phyloP scores from a whole-genome alignment of 2,797 vertebrate species.

The Scolopax rusticola region DNA sequence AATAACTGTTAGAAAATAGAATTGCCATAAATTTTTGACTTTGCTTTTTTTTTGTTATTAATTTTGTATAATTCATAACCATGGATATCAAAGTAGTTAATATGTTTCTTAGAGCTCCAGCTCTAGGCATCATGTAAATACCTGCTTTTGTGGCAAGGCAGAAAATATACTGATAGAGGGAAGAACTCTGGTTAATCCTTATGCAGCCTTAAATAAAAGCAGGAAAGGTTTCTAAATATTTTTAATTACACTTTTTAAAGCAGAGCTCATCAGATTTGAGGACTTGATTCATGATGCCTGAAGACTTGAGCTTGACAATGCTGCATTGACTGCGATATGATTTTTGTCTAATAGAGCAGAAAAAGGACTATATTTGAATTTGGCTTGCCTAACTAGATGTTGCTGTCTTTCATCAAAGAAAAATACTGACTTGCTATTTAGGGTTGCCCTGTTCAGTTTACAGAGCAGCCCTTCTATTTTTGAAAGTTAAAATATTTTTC shows the following conservation, averaged over 20 bases:
- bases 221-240: not conserved
- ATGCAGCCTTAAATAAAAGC: not conserved
- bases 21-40: not conserved
- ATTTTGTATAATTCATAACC: not conserved
- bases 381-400: not conserved
- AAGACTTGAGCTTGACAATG: not conserved
- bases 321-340: not conserved
- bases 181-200: not conserved
- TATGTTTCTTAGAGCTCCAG: not conserved
- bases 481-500: constrained; percentile 41
- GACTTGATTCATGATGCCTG: not conserved
- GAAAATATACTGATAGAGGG: not conserved
- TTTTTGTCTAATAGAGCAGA: not conserved
- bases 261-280: not conserved
- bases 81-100: not conserved
- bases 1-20: not conserved
- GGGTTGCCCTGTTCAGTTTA: constrained; percentile 1
- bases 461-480: constrained; percentile 35
- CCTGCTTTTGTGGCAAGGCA: not conserved
- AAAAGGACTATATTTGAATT: not conserved
- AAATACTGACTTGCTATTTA: constrained; percentile 26
- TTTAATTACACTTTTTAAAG: not conserved
- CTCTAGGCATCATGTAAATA: not conserved
- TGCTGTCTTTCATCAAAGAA: not conserved
- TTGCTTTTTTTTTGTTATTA: not conserved